These are phyloP conservation scores for Crambe crambe DNA, from an alignment of 37 sponge, comb jelly and placozoan genomes.

Conservation along the genomic window DNA sequence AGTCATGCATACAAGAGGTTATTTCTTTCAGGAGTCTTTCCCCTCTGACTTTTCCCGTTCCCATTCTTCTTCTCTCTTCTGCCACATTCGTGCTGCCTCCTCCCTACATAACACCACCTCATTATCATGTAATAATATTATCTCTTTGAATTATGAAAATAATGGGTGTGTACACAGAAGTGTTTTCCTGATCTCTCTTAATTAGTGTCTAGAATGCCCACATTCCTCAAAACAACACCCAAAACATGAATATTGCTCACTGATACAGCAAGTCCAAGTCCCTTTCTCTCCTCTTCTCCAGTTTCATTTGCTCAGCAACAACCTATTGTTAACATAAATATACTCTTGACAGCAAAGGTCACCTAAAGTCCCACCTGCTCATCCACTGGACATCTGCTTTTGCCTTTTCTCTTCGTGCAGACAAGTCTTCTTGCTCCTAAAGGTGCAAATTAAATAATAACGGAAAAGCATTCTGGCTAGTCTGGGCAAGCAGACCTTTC, in stretches of 20 bases:
- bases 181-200: not conserved
- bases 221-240: not conserved
- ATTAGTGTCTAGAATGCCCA: not conserved
- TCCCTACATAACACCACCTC: slow-evolving; percentile 45
- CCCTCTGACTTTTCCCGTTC: slow-evolving; percentile 74
- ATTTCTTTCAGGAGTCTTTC: slow-evolving; percentile 91
- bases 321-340: slow-evolving; percentile 42
- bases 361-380: slow-evolving; percentile 57
- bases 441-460: not conserved
- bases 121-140: not conserved
- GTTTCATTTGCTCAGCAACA: slow-evolving; percentile 78
- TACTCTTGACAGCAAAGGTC: not conserved
- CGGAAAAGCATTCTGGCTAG: no score
- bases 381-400: slow-evolving; percentile 88
- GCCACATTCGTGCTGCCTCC: slow-evolving; percentile 91
- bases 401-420: slow-evolving; percentile 75
- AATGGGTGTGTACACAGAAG: no score
- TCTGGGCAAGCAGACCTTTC: no score
- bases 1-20: not conserved
- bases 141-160: no score
- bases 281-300: slow-evolving; percentile 89
- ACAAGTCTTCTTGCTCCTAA: slow-evolving; percentile 62
- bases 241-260: slow-evolving; percentile 19
- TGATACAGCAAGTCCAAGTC: slow-evolving; percentile 86
- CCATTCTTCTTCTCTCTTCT: slow-evolving; percentile 90